Evolutionary conservation across 2,888 invertebrate species (phyloP).

Genomic region (Dermolepida albohirtum): DNA sequence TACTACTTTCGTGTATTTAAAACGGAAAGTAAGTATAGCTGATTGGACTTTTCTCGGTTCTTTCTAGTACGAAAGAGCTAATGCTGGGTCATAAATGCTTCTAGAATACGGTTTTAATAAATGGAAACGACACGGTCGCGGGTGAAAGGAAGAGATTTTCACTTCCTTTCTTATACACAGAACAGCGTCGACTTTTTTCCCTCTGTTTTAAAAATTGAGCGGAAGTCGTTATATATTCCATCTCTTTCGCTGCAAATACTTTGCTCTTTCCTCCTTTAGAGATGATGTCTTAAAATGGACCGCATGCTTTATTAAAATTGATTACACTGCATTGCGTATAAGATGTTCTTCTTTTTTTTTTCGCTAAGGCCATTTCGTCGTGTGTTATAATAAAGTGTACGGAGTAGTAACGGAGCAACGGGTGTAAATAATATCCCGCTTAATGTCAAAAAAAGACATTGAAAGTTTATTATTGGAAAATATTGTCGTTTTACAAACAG

Average conservation of each 20-base stretch:
- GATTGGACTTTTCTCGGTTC: too few species aligned
- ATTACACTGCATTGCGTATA: constrained; percentile 42
- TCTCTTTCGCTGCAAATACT: constrained; percentile 7
- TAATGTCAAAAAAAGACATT: constrained; percentile 34
- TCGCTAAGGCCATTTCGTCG: constrained; percentile 8
- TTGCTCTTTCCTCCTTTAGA: not conserved
- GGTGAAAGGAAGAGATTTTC: constrained; percentile 5
- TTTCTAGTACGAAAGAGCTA: too few species aligned
- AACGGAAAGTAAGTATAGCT: too few species aligned
- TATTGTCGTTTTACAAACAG: constrained; percentile 14
- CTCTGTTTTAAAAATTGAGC: constrained; percentile 41
- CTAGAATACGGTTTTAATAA: constrained; percentile 27
- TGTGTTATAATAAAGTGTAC: constrained; percentile 3
- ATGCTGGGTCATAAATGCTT: not conserved
- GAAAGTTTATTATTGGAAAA: constrained; percentile 32
- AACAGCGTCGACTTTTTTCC: constrained; percentile 17
- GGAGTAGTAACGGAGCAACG: constrained; percentile 4
- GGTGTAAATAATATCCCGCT: constrained; percentile 25
- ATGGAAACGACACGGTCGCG: constrained; percentile 26
- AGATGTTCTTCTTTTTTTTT: constrained; percentile 34
- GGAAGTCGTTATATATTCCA: constrained; percentile 38
- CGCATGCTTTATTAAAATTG: constrained; percentile 43
- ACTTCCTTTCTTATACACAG: constrained; percentile 4
- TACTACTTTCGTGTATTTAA: too few species aligned
- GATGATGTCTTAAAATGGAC: constrained; percentile 40